Evolutionary conservation across 2,888 invertebrate genomes (phyloP).

Genomic region (Tanytarsus gracilentus): DNA sequence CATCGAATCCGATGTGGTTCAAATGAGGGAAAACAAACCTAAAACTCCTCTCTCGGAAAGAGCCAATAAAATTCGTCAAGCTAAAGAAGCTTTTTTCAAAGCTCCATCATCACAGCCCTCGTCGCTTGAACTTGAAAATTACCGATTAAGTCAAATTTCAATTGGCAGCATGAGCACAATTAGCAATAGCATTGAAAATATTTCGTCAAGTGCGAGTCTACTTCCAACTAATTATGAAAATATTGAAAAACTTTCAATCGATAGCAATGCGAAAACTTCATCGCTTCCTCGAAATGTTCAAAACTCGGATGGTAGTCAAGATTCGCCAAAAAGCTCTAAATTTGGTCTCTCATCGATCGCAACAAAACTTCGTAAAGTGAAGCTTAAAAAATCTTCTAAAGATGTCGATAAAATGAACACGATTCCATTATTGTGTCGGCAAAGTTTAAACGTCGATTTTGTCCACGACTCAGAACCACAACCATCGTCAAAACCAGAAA

Average conservation of each 20-base stretch:
- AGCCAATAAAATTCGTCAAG: conserved; percentile 55
- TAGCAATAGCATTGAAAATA: conserved; percentile 9
- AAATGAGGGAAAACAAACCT: conserved; percentile 32
- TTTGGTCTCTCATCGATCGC: conserved; percentile 50
- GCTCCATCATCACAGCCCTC: conserved; percentile 39
- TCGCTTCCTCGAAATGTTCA: conserved; percentile 9
- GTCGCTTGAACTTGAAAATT: conserved; percentile 5
- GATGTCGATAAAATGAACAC: conserved; percentile 47
- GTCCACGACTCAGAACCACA: neutral
- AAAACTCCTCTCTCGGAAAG: conserved; percentile 39
- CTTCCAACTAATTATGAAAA: neutral
- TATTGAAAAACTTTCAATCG: neutral
- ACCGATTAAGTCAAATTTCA: conserved; percentile 19
- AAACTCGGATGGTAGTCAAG: conserved; percentile 34
- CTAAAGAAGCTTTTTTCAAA: conserved; percentile 60
- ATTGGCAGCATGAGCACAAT: conserved; percentile 31
- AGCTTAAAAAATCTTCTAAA: conserved; percentile 42
- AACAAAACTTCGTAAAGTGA: conserved; percentile 51
- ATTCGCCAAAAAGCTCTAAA: conserved; percentile 35
- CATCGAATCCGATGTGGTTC: conserved; percentile 33
- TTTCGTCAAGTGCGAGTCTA: conserved; percentile 31
- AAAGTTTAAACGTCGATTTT: conserved; percentile 58
- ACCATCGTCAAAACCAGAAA: neutral
- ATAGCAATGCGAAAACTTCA: neutral
- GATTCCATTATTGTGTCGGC: conserved; percentile 61